Evolutionary conservation across 2,888 invertebrate species (phyloP).

Genomic region (Tetranychus piercei): DNA sequence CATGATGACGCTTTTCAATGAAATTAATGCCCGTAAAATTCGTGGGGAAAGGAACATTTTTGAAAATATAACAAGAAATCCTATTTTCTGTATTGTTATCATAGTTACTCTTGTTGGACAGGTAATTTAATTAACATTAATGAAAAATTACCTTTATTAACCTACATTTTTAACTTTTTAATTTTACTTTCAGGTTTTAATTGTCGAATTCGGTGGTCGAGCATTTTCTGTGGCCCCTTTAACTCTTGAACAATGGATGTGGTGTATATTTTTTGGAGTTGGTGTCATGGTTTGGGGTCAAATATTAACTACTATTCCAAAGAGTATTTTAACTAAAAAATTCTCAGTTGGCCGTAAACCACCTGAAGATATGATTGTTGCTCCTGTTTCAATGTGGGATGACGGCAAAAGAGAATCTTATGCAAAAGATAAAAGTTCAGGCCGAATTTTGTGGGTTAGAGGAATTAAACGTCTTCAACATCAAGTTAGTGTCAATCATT

Average conservation of each 20-base stretch:
- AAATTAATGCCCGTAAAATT: conserved; percentile 98
- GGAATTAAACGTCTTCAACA: conserved; percentile 64
- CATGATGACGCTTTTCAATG: conserved; percentile 99
- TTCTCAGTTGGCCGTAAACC: conserved; percentile 78
- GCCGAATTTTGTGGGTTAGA: conserved; percentile 98
- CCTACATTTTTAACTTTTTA: background rate
- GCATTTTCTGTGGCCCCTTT: conserved; percentile 88
- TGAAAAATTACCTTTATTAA: too few species aligned
- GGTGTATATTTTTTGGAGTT: conserved; percentile 92
- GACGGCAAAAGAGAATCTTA: conserved; percentile 60
- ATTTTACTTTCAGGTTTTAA: conserved; percentile 51
- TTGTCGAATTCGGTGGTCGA: conserved; percentile 89
- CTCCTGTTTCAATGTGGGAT: conserved; percentile 59
- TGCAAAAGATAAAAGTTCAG: conserved; percentile 79
- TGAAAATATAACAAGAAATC: conserved; percentile 87
- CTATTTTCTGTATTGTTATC: conserved; percentile 96
- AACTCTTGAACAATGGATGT: conserved; percentile 88
- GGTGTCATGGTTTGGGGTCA: conserved; percentile 95
- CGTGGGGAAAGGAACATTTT: conserved; percentile 98
- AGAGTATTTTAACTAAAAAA: conserved; percentile 72
- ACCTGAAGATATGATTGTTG: conserved; percentile 60
- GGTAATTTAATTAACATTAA: conserved; percentile 49
- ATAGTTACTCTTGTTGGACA: conserved; percentile 80
- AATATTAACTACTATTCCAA: conserved; percentile 86
- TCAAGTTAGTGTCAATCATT: conserved; percentile 31